Evolutionary conservation across 1,140 invertebrate species (phyloP).

Genomic region (Drosophila miranda): DNA sequence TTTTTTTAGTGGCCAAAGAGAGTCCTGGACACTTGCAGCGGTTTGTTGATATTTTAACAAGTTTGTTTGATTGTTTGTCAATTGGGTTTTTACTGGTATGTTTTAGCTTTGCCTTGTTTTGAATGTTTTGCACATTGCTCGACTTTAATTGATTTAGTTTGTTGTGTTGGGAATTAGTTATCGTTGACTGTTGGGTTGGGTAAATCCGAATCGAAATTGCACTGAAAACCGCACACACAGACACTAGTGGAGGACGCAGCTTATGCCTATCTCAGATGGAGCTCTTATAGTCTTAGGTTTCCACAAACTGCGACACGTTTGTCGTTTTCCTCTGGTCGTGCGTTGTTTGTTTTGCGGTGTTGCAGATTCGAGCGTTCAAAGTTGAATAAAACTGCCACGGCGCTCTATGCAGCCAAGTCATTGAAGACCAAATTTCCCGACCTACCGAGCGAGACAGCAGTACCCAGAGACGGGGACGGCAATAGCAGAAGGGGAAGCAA

Average conservation of each 20-base stretch:
- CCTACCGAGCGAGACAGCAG: conserved; percentile 35
- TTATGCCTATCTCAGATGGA: too few species aligned
- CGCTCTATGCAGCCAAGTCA: conserved; percentile 79
- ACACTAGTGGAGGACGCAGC: conserved; percentile 17
- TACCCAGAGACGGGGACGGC: conserved; percentile 35
- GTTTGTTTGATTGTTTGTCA: conserved; percentile 7
- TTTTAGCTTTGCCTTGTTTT: neutral
- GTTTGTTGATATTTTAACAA: conserved; percentile 17
- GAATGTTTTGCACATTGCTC: conserved; percentile 33
- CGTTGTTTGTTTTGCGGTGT: conserved; percentile 70
- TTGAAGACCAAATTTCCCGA: conserved; percentile 78
- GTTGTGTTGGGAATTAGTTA: conserved; percentile 7
- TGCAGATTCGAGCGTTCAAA: conserved; percentile 81
- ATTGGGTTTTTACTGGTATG: conserved; percentile 1
- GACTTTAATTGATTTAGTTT: conserved; percentile 19
- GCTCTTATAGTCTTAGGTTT: conserved; percentile 10
- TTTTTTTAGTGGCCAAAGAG: conserved; percentile 11
- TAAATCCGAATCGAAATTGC: too few species aligned
- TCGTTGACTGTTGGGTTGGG: conserved; percentile 7
- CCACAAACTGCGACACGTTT: conserved; percentile 54
- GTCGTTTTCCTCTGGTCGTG: conserved; percentile 41
- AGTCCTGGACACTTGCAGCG: conserved; percentile 11
- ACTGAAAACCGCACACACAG: conserved; percentile 28
- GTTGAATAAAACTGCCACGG: conserved; percentile 80
- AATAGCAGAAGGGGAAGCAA: conserved; percentile 36